Evolutionary conservation across 2,797 vertebrate species (phyloP), one percentile per base, ranked within the genome.

Genomic region (Xenopus petersii): DNA sequence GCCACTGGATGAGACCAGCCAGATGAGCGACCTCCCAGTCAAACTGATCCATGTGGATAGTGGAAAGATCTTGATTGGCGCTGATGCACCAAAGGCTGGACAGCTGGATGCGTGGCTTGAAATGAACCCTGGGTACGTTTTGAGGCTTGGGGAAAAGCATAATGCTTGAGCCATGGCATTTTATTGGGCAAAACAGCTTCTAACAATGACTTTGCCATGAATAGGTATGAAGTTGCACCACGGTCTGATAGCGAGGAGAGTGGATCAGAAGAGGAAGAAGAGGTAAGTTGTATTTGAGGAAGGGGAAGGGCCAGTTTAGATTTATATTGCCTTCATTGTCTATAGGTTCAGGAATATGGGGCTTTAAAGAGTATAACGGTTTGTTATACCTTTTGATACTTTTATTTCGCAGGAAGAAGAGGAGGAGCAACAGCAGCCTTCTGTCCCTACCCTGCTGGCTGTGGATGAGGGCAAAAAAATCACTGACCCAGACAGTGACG

Each of bases 21-120:
- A 98, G 75, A 98, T 98, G 97, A 98, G 97, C 0, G 97, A 98
- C 84, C 93, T 98, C 1, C 96, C 94, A 0, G 95, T 98, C 60
- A 98, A 97, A 75, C 94, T 98, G 80, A 97, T 98, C 82, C 96
- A 98, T 0, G 91, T 95, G 81, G 96, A 98, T 79, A 98, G 96
- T 0, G 97, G 97, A 9, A 98, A 97, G 84, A 96, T 98, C 84
- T 91, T 98, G 63, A 94, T 94, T 0, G 97, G 97, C 36, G 87
- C 90, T 0, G 97, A 98, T 0, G 97, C 96, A 0, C 97, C 97
- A 0, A 96, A 93, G 62, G 95, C 96, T 0, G 95, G 95, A 2
- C 97, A 98, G 84, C 91, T 98, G 79, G 97, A 98, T 5, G 71
- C 96, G 24, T 98, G 97, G 97, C 93, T 98, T 4, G 97, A 98